A percentile compares a stretch with the other conserved stretches of the same genome.
phyloP scores from a whole-genome alignment of 2,113 vertebrate genomes.

The Arothron firmamentum region DNA sequence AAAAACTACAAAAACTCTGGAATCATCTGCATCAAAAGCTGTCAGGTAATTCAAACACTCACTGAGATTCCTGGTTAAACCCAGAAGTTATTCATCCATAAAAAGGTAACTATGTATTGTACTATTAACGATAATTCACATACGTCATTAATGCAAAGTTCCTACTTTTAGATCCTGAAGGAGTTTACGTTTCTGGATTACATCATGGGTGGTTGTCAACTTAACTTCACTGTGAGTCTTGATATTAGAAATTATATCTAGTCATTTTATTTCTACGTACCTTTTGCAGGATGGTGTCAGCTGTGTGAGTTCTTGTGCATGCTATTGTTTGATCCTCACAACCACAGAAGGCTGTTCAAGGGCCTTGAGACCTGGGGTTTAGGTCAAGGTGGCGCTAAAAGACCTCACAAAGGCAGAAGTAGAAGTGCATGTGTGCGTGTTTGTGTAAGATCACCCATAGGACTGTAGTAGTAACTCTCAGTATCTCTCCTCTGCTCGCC shows the following conservation, averaged over 20 bases:
- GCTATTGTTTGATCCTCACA: no score
- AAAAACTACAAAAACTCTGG: constrained; percentile 92
- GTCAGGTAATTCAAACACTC: constrained; percentile 76
- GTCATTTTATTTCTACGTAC: neutral
- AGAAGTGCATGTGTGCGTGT: no score
- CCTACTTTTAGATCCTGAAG: constrained; percentile 74
- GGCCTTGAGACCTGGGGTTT: no score
- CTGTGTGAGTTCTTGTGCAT: no score
- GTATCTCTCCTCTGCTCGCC: neutral
- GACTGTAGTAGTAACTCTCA: neutral
- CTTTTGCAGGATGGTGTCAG: no score
- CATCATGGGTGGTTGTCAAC: constrained; percentile 90
- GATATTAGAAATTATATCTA: neutral
- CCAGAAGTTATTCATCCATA: neutral
- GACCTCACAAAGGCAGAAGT: no score
- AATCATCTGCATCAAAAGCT: constrained; percentile 83
- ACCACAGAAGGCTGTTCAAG: no score
- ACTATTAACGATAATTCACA: neutral
- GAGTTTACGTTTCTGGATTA: constrained; percentile 92
- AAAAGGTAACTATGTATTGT: neutral
- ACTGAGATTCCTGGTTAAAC: neutral
- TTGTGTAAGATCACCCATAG: no score
- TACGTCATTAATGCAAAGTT: neutral
- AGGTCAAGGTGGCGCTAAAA: no score
- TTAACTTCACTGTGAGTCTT: constrained; percentile 91